These are phyloP conservation scores for Conomelus anceps DNA, from an alignment of 2,888 invertebrate genomes.

Conservation along the genomic window DNA sequence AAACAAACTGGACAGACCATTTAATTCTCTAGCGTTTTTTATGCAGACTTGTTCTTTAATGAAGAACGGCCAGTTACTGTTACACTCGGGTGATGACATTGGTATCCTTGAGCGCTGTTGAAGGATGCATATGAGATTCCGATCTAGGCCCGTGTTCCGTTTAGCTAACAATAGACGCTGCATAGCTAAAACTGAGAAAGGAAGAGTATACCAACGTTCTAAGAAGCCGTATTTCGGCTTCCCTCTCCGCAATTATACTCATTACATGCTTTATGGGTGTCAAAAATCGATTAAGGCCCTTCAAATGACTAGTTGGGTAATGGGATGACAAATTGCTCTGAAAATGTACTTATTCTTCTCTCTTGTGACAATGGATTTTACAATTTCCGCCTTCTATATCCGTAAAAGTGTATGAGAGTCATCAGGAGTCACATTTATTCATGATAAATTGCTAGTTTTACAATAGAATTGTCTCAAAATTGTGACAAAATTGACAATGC, in stretches of 20 bases:
- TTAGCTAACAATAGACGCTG: background rate
- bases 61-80: background rate
- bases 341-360: background rate
- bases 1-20: too few relatives aligned
- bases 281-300: background rate
- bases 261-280: background rate
- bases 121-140: background rate
- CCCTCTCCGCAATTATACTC: background rate
- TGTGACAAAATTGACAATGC: too few relatives aligned
- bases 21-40: background rate
- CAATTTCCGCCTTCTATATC: too few relatives aligned
- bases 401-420: too few relatives aligned
- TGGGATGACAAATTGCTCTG: background rate
- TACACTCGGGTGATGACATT: background rate
- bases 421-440: too few relatives aligned
- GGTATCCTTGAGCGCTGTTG: background rate
- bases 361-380: background rate
- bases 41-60: background rate
- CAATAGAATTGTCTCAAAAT: too few relatives aligned
- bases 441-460: too few relatives aligned
- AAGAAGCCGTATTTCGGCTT: background rate
- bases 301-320: background rate
- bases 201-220: background rate
- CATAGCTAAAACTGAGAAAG: background rate
- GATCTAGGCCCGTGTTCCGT: background rate